phyloP scores from a whole-genome alignment of 2,888 invertebrate genomes.

The Craniophora ligustri region DNA sequence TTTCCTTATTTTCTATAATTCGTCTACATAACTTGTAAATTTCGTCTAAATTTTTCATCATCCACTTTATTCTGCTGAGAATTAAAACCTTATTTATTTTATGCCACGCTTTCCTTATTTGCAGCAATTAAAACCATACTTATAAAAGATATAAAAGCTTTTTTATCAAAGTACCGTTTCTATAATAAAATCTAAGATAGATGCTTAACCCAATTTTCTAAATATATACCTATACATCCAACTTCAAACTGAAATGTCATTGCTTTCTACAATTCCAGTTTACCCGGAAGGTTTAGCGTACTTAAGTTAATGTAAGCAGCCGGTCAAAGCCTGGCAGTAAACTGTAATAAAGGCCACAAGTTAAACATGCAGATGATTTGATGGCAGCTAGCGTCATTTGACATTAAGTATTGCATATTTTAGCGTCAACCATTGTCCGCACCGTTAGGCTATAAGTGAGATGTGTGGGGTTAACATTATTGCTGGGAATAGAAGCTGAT shows the following conservation, averaged over 20 bases:
- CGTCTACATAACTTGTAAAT: too few relatives aligned
- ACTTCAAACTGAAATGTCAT: slow-evolving; percentile 4
- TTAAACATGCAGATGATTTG: slow-evolving; percentile 51
- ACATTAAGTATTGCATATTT: slow-evolving; percentile 53
- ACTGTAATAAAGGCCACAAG: slow-evolving; percentile 46
- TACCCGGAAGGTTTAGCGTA: slow-evolving; percentile 30
- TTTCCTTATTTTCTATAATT: too few relatives aligned
- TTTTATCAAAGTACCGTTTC: too few relatives aligned
- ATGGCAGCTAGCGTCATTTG: slow-evolving; percentile 41
- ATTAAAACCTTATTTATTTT: too few relatives aligned
- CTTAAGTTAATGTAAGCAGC: slow-evolving; percentile 43
- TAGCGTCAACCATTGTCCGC: slow-evolving; percentile 32
- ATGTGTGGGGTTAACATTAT: slow-evolving; percentile 17
- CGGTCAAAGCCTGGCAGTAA: slow-evolving; percentile 41
- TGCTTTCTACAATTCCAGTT: slow-evolving; percentile 13
- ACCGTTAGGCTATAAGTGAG: slow-evolving; percentile 29
- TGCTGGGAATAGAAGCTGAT: slow-evolving; percentile 2
- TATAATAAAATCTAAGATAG: too few relatives aligned
- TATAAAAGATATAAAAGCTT: too few relatives aligned
- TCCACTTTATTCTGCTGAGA: too few relatives aligned
- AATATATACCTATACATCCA: background rate
- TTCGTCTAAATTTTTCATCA: too few relatives aligned
- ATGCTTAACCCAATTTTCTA: too few relatives aligned
- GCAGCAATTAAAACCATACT: too few relatives aligned
- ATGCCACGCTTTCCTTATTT: too few relatives aligned